Evolutionary conservation across 2,888 invertebrate species (phyloP).

Genomic region (Lycocerus yunnanus): DNA sequence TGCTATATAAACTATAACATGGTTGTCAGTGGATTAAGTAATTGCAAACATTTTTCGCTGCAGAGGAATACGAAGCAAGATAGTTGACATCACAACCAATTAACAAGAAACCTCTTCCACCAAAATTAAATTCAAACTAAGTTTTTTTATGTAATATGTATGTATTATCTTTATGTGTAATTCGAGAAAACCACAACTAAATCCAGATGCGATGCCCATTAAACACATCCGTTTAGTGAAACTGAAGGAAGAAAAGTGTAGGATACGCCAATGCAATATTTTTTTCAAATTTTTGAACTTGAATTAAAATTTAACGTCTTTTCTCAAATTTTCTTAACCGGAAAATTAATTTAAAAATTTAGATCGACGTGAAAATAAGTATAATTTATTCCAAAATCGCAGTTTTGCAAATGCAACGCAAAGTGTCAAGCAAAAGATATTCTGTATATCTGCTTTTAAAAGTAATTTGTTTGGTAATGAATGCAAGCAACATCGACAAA

Average conservation of each 20-base stretch:
- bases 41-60: not conserved
- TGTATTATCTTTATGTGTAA: too few relatives aligned
- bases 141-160: too few relatives aligned
- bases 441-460: not conserved
- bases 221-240: too few relatives aligned
- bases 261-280: too few relatives aligned
- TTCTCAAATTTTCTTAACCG: not conserved
- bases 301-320: not conserved
- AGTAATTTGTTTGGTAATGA: not conserved
- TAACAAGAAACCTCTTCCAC: not conserved
- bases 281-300: not conserved
- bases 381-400: not conserved
- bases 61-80: not conserved
- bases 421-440: not conserved
- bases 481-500: not conserved
- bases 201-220: too few relatives aligned
- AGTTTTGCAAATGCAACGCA: not conserved
- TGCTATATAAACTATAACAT: not conserved
- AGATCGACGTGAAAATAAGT: not conserved
- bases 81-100: not conserved
- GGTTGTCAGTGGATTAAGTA: not conserved
- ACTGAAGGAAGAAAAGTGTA: too few relatives aligned
- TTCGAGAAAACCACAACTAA: too few relatives aligned
- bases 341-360: not conserved
- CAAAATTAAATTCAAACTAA: too few relatives aligned